Base-by-base conservation (phyloP, 2,888 invertebrate genomes). In the Macrosoma leucophasiata region DNA sequence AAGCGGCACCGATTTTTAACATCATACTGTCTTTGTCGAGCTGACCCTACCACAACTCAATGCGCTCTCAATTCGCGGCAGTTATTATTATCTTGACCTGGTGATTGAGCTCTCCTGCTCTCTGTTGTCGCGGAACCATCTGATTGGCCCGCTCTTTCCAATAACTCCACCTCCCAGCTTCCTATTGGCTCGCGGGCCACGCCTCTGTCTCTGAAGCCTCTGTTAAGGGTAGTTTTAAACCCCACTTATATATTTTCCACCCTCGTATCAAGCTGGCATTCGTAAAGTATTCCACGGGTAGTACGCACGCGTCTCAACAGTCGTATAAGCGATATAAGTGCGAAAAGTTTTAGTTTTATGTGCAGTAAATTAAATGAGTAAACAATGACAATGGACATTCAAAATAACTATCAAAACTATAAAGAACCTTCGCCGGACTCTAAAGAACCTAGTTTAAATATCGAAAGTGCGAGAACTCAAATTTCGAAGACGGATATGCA, bases 341-440 rank as follows among this genome's bases (percentile, higher is more conserved):
- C 55, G 34, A 64, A 82, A 82, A 82, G 74, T 81, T 82, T 76
- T 62, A 46, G 67, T 48, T 66, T 59, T 41, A 52, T 61, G 74
- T 69, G 70, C 55, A 54, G 51, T 51, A 55, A 49, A 60, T 56
- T 79, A 76, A 76, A 81, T 81, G 79, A 65, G 19, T 50, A 64
- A 70, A 86, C 78, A 62, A 89, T 90, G 88, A 90, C 89, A 77
- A 90, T 91, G 90, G 91, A 91, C 85, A 85, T 89, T 75, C 85
- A 85, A 72, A 84, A 82, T 61, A 79, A 62, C 57, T 81, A 75
- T 49, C 77, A 78, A 70, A 79, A 62, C 64, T 79, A 79, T 54
- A 84, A 82, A 65, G 81, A 82, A 32, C 55, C 69, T 9, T 75
- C 84, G 39, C 77, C 85, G 15, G 84, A 86, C 48, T 58, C 84